Evolutionary conservation across 2,113 vertebrate genomes (phyloP).

Genomic region (Scopus umbretta): DNA sequence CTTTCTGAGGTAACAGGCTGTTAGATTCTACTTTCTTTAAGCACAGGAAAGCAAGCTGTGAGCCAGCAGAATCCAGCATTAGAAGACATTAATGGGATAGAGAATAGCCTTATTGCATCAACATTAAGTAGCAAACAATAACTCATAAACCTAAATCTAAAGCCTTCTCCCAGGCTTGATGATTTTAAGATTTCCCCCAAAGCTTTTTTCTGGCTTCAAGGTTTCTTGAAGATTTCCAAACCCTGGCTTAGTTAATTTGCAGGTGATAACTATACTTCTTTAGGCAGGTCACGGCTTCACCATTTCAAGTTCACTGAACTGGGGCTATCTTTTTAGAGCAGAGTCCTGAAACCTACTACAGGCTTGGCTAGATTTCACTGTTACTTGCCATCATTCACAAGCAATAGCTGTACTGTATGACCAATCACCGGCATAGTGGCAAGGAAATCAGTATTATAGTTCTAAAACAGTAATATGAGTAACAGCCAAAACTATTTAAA

Average conservation of each 20-base stretch:
- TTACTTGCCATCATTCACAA: background rate
- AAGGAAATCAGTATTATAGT: background rate
- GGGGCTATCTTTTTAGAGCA: background rate
- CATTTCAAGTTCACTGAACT: background rate
- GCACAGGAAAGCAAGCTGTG: background rate
- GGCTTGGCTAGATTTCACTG: background rate
- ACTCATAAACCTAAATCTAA: background rate
- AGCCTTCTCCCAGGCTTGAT: background rate
- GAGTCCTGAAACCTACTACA: background rate
- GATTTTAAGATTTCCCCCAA: background rate
- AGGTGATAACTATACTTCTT: background rate
- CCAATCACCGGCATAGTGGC: background rate
- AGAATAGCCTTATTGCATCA: background rate
- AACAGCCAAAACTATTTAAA: background rate
- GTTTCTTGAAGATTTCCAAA: background rate
- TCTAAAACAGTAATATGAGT: background rate
- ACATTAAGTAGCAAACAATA: background rate
- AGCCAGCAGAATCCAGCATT: background rate
- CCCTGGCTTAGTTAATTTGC: background rate
- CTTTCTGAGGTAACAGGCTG: background rate
- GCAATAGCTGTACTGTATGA: background rate
- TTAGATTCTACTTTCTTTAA: background rate
- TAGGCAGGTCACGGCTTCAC: background rate
- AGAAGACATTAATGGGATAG: background rate
- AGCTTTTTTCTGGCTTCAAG: background rate